phyloP scores from a whole-genome alignment of 2,888 invertebrate species.

The Diarsia mendica region DNA sequence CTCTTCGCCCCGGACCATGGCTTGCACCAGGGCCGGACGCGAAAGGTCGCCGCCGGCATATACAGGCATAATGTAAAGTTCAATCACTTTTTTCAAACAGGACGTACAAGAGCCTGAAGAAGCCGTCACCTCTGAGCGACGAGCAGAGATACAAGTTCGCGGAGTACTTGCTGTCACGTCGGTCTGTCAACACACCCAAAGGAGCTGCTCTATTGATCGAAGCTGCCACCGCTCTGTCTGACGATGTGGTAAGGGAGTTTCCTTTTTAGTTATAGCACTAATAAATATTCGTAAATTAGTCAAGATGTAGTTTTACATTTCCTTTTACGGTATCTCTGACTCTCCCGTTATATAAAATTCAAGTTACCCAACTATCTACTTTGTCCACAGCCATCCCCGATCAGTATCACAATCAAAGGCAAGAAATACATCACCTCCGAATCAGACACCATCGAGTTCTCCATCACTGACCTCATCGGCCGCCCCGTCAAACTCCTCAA shows the following conservation, averaged over 20 bases:
- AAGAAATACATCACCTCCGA: constrained; percentile 94
- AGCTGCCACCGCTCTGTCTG: constrained; percentile 93
- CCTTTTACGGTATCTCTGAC: no score
- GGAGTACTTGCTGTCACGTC: constrained; percentile 96
- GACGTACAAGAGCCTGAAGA: constrained; percentile 79
- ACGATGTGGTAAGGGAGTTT: constrained; percentile 90
- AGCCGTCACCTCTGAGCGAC: constrained; percentile 91
- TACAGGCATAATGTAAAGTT: not conserved
- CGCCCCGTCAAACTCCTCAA: constrained; percentile 92
- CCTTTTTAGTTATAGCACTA: not conserved
- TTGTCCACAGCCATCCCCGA: constrained; percentile 92
- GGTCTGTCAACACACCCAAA: constrained; percentile 96
- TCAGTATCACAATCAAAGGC: constrained; percentile 95
- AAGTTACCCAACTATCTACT: not conserved
- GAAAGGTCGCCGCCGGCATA: no score
- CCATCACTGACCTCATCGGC: constrained; percentile 94
- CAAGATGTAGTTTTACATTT: no score
- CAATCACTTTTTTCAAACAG: constrained; percentile 63
- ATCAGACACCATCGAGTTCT: constrained; percentile 93
- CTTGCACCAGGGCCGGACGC: no score
- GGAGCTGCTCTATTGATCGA: constrained; percentile 95
- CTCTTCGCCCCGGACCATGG: no score
- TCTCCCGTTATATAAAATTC: not conserved
- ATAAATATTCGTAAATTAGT: not conserved
- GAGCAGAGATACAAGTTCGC: constrained; percentile 97